Evolutionary conservation across 2,797 vertebrate species (phyloP).

Genomic region (Melanotaenia pygmaea): DNA sequence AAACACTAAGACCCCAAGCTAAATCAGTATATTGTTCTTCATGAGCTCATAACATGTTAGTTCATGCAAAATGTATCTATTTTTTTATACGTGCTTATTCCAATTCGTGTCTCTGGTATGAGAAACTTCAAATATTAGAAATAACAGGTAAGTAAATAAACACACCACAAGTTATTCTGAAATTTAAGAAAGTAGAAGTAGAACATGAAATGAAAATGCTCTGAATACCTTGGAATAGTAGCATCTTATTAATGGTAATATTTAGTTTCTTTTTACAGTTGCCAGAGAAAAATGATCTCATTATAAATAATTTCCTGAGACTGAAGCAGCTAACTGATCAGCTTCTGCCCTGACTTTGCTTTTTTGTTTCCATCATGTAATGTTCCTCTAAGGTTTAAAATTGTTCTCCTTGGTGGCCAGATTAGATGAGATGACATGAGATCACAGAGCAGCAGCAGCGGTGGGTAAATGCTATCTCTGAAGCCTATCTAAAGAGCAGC

Average conservation of each 20-base stretch:
- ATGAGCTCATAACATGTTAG: too few relatives aligned
- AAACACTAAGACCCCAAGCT: too few relatives aligned
- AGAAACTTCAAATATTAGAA: neutral
- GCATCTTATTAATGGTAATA: too few relatives aligned
- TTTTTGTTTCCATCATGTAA: conserved; percentile 4
- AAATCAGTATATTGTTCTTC: too few relatives aligned
- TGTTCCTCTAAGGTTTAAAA: conserved; percentile 37
- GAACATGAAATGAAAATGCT: neutral
- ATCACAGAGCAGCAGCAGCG: conserved; percentile 5
- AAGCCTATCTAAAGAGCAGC: conserved; percentile 41
- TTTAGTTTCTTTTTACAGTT: too few relatives aligned
- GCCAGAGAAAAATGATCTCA: conserved; percentile 16
- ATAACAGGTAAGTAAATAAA: neutral
- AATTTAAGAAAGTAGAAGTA: neutral
- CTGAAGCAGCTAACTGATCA: conserved; percentile 39
- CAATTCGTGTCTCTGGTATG: too few relatives aligned
- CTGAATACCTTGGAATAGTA: too few relatives aligned
- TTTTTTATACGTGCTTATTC: too few relatives aligned
- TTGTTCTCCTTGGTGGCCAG: conserved; percentile 29
- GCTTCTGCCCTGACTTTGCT: conserved; percentile 5
- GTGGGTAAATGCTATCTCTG: conserved; percentile 32
- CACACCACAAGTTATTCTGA: neutral
- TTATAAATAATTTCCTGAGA: conserved; percentile 13
- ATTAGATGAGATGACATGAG: conserved; percentile 60
- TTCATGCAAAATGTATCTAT: too few relatives aligned